These are phyloP conservation scores for Nannospalax galili DNA, from an alignment of 2,113 vertebrate genomes.

Conservation along the genomic window DNA sequence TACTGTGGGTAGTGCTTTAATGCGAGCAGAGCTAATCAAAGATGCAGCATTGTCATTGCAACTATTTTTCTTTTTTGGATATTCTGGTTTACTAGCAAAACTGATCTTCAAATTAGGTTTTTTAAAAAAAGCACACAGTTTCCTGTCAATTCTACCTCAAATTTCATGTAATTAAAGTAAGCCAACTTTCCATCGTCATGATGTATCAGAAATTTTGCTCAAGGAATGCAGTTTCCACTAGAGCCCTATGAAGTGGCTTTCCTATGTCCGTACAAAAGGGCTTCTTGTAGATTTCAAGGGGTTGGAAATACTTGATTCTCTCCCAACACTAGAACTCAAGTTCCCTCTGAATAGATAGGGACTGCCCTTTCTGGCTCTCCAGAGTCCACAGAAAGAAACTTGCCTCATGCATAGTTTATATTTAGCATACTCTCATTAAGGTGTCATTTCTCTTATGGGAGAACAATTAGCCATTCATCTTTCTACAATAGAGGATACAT, in stretches of 20 bases:
- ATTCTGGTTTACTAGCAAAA: conserved; percentile 45
- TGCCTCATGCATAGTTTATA: conserved; percentile 22
- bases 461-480: conserved; percentile 68
- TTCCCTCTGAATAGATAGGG: not conserved
- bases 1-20: conserved; percentile 34
- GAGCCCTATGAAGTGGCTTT: not conserved
- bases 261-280: conserved; percentile 39
- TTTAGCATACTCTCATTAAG: conserved; percentile 55
- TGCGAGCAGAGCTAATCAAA: conserved; percentile 47
- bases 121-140: not conserved
- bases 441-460: conserved; percentile 59
- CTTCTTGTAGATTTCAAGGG: conserved; percentile 41
- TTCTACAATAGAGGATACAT: conserved; percentile 61
- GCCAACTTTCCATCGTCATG: not conserved
- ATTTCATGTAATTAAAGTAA: not conserved
- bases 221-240: not conserved
- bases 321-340: not conserved
- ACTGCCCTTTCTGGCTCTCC: conserved; percentile 40
- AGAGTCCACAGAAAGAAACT: conserved; percentile 51
- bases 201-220: not conserved
- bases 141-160: not conserved
- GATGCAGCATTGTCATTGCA: conserved; percentile 48
- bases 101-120: not conserved
- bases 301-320: not conserved
- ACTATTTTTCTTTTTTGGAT: not conserved